Evolutionary conservation across 2,113 vertebrate genomes (phyloP).

Genomic region (Fulmarus glacialis): DNA sequence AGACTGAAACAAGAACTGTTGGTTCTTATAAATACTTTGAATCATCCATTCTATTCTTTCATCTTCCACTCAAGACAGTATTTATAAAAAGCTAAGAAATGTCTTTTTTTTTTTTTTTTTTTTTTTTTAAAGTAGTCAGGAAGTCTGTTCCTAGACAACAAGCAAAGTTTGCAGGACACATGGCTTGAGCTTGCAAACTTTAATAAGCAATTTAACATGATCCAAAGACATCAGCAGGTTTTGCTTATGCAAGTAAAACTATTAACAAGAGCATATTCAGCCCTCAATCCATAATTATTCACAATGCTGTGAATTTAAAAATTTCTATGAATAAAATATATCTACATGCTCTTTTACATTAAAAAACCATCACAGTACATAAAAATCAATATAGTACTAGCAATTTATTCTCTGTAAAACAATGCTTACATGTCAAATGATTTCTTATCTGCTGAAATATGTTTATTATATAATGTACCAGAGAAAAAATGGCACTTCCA

Average conservation of each 20-base stretch:
- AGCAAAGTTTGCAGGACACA: not conserved
- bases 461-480: not conserved
- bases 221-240: not conserved
- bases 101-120: not conserved
- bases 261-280: not conserved
- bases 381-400: not conserved
- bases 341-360: not conserved
- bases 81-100: constrained; percentile 46
- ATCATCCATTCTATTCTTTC: not conserved
- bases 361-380: not conserved
- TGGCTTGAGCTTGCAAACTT: not conserved
- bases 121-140: not conserved
- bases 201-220: not conserved
- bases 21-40: constrained; percentile 29
- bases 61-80: not conserved
- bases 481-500: not conserved
- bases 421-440: not conserved
- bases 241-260: not conserved
- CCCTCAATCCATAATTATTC: not conserved
- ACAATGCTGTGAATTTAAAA: not conserved
- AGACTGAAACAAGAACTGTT: not conserved
- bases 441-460: not conserved
- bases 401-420: not conserved
- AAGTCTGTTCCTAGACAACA: not conserved
- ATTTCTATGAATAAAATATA: constrained; percentile 40